phyloP scores from a whole-genome alignment of 2,113 vertebrate genomes.

The Triplophysa siluroides region DNA sequence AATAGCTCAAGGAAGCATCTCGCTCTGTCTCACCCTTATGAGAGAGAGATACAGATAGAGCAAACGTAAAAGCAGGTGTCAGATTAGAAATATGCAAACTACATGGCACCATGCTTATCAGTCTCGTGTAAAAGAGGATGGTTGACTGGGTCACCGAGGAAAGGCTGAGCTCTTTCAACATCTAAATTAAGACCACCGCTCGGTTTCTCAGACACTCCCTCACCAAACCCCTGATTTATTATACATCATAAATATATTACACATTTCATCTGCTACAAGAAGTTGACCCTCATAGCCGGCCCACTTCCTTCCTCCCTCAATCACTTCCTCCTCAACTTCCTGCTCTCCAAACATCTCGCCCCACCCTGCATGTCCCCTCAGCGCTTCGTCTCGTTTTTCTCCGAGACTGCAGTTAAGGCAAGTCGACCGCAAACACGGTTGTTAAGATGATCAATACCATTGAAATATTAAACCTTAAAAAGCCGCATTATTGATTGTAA shows the following conservation, averaged over 20 bases:
- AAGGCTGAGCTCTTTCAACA: constrained; percentile 38
- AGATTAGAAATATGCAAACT: constrained; percentile 73
- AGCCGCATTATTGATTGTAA: constrained; percentile 92
- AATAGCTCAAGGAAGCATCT: constrained; percentile 69
- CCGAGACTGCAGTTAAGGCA: constrained; percentile 75
- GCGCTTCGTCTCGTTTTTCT: constrained; percentile 20
- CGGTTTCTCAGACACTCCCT: neutral
- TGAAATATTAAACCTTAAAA: constrained; percentile 96
- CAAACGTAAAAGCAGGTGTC: constrained; percentile 20
- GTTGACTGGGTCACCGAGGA: constrained; percentile 42
- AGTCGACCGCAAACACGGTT: constrained; percentile 85
- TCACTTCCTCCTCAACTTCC: constrained; percentile 28
- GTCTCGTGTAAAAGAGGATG: constrained; percentile 57
- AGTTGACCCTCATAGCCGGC: constrained; percentile 19
- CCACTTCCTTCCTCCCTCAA: constrained; percentile 14
- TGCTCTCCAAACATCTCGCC: constrained; percentile 3
- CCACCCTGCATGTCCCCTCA: constrained; percentile 15
- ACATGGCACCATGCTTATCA: constrained; percentile 59
- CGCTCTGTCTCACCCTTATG: constrained; percentile 10
- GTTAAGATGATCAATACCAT: constrained; percentile 94
- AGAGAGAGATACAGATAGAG: constrained; percentile 33
- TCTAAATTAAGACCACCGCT: constrained; percentile 27
- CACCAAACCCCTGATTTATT: constrained; percentile 22
- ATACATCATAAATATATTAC: constrained; percentile 30
- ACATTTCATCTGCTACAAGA: constrained; percentile 37